Evolutionary conservation across 53 echinoderm and acorn worm genomes (phyloP).

Genomic region (Astropecten irregularis): DNA sequence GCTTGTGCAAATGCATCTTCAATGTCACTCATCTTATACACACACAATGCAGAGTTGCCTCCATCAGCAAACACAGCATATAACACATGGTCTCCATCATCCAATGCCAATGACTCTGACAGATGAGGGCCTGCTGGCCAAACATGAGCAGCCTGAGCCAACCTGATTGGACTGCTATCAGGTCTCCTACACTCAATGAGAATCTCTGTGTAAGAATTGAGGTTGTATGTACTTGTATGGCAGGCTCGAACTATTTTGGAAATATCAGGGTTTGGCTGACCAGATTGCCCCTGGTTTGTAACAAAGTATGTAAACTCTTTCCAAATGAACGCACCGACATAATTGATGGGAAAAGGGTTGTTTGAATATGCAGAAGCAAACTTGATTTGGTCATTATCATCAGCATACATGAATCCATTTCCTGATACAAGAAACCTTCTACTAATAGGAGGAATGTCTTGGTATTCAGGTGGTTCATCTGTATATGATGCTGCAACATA

Average conservation of each 20-base stretch:
- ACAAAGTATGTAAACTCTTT: slow-evolving; percentile 47
- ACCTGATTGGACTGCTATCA: background rate
- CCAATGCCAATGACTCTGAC: slow-evolving; percentile 22
- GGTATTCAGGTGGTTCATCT: background rate
- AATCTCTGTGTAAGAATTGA: slow-evolving; percentile 72
- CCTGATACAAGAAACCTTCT: background rate
- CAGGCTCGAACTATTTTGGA: slow-evolving; percentile 49
- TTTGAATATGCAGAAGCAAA: background rate
- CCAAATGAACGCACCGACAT: slow-evolving; percentile 17
- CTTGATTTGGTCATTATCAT: background rate
- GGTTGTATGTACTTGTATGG: background rate
- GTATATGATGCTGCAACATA: slow-evolving; percentile 23
- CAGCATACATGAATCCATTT: background rate
- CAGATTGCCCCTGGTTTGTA: background rate
- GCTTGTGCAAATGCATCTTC: slow-evolving; percentile 37
- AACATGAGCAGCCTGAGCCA: slow-evolving; percentile 59
- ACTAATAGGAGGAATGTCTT: background rate
- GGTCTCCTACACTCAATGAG: slow-evolving; percentile 38
- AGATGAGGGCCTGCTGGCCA: slow-evolving; percentile 66
- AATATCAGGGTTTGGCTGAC: background rate
- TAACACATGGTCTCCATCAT: slow-evolving; percentile 29
- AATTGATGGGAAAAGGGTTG: background rate
- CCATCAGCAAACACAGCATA: slow-evolving; percentile 61
- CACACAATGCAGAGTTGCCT: slow-evolving; percentile 57
- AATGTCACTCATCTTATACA: slow-evolving; percentile 60